Evolutionary conservation across 2,797 vertebrate species (phyloP).

Genomic region (Gymnoscopelus braueri): DNA sequence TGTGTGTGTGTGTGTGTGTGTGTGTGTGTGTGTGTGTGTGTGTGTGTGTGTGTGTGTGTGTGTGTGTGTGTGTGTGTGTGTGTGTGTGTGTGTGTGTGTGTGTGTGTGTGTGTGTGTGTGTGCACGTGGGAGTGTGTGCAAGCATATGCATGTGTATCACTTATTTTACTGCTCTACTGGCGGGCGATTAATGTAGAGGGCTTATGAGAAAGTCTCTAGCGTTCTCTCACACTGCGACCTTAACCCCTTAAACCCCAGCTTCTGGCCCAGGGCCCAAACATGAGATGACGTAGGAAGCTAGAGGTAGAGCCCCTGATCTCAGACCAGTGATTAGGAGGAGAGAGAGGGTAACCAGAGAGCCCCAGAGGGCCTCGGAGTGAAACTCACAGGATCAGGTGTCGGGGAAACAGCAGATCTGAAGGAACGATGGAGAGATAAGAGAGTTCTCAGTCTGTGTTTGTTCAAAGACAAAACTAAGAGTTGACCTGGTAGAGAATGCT

Average conservation of each 20-base stretch:
- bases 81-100: conserved; percentile 7
- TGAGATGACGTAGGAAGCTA: conserved; percentile 1
- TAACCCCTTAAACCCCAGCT: conserved; percentile 43
- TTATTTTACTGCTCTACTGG: neutral
- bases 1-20: too few relatives aligned
- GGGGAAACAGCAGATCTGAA: conserved; percentile 33
- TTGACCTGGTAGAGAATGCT: neutral
- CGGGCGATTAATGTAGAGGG: conserved; percentile 52
- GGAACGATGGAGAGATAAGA: conserved; percentile 29
- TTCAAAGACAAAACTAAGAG: neutral
- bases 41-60: neutral
- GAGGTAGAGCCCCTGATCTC: conserved; percentile 17
- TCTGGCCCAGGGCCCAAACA: conserved; percentile 29
- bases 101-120: neutral
- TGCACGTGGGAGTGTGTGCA: conserved; percentile 21
- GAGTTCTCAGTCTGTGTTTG: conserved; percentile 6
- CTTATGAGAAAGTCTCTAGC: conserved; percentile 52
- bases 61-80: neutral
- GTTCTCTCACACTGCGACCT: conserved; percentile 12
- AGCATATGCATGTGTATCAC: neutral
- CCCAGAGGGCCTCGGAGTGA: conserved; percentile 45
- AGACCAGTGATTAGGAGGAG: conserved; percentile 20
- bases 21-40: too few relatives aligned
- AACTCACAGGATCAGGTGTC: conserved; percentile 66
- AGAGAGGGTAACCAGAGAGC: conserved; percentile 68